Evolutionary conservation across 1,140 invertebrate species (phyloP), one percentile per base, ranked within the genome.

Genomic region (Helicorthomorpha holstii): DNA sequence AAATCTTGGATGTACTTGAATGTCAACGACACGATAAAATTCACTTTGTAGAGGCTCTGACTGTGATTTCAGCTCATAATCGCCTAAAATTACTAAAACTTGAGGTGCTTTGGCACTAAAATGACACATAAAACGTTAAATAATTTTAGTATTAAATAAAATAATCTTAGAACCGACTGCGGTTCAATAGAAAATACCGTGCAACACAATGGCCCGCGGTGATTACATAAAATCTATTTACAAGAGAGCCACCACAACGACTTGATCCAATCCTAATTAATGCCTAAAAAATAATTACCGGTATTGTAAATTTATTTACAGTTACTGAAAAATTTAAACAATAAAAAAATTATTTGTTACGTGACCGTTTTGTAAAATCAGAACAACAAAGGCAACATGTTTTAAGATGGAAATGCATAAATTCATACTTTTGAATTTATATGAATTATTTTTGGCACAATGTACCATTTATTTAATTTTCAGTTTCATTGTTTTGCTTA

Each of bases 181-280:
- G 7, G 7, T 46, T 12, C 44, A 12, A 46, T 21, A 10, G n/a
- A 16, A 10, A 14, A 72, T 68, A 79, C 78, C 78, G 78, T 25
- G 87, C 87, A 38, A 96, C 92, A 68, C 92, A 97, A 68, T 97
- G 93, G 2, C 92, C 92, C 12, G 93, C 92, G 25, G 89, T 95
- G 25, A 96, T 86, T 1, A 97, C 88, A 70, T 95, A 90, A 53
- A 84, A 78, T 46, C 85, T 75, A 59, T 86, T 92, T 56, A 96
- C 83, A 54, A 97, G 74, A 1, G 90, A 92, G 27, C 90, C 92
- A 4, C 93, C 93, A 66, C 93, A 97, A 67, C 89, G 85, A 69
- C 73, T 80, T 75, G 52, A 85, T 81, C 62, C 88, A 80, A 93
- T 92, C 61, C 88, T 74, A 57, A 94, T 92, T 68, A 93, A 92